Percentiles rank a stretch among this genome's conserved stretches.
phyloP scores from a whole-genome alignment of 2,797 vertebrate species.

The Spinus pinus region DNA sequence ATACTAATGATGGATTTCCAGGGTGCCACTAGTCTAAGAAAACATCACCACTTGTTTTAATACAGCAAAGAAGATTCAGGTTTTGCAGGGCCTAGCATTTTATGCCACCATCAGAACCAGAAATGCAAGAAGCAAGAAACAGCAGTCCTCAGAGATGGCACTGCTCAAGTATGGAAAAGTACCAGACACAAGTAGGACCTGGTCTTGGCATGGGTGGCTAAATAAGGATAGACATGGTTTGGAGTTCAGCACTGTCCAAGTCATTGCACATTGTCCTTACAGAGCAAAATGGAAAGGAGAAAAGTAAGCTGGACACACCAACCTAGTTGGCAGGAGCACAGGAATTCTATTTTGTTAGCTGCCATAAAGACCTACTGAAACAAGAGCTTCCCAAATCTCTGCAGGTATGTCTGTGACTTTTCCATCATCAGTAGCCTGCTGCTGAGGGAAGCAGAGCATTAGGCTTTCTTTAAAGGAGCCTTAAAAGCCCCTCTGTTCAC shows the following conservation, averaged over 20 bases:
- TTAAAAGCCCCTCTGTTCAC: conserved; percentile 58
- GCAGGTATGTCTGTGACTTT: conserved; percentile 51
- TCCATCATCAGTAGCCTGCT: conserved; percentile 53
- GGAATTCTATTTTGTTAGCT: neutral
- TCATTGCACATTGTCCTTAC: neutral
- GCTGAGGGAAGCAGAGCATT: conserved; percentile 46
- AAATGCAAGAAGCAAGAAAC: neutral
- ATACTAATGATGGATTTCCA: neutral
- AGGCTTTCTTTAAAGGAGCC: conserved; percentile 41
- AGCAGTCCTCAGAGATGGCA: neutral
- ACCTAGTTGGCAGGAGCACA: conserved; percentile 24
- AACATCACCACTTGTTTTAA: neutral
- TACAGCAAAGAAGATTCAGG: neutral
- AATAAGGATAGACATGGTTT: neutral
- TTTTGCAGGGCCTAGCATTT: neutral
- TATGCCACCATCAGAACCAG: neutral
- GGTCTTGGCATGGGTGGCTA: neutral
- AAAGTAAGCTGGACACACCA: conserved; percentile 10
- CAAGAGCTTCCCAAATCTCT: conserved; percentile 54
- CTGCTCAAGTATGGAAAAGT: neutral
- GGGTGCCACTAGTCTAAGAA: neutral
- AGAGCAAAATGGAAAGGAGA: neutral
- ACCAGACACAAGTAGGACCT: neutral
- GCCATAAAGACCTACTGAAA: conserved; percentile 30
- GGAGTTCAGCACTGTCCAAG: neutral